These are phyloP conservation scores for Ommatoiulus sabulosus DNA, from an alignment of 2,888 invertebrate genomes.

Conservation along the genomic window DNA sequence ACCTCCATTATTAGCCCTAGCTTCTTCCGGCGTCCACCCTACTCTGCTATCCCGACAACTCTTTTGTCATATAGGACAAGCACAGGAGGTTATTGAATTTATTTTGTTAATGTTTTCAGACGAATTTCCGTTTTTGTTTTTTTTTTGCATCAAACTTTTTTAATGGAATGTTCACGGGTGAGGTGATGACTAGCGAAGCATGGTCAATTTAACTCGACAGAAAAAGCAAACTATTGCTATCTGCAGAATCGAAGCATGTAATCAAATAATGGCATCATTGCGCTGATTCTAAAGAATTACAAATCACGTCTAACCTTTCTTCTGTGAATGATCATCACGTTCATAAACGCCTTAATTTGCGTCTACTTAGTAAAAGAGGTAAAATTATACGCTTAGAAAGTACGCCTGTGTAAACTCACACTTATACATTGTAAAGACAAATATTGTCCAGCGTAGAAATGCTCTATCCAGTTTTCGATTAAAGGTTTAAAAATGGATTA, in stretches of 20 bases:
- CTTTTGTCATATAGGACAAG: neutral
- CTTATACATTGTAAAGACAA: no score
- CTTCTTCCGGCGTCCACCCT: neutral
- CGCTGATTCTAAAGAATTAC: neutral
- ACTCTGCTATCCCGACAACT: neutral
- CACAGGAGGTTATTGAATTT: neutral
- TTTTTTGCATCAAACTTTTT: neutral
- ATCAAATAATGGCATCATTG: neutral
- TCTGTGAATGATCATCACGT: no score
- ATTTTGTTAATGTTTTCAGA: neutral
- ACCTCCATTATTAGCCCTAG: neutral
- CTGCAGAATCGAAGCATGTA: neutral
- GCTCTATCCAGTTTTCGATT: no score
- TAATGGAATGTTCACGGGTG: conserved; percentile 21
- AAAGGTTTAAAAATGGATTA: no score
- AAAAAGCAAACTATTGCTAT: neutral
- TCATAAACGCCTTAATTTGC: no score
- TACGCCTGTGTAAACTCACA: no score
- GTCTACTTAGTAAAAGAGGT: no score
- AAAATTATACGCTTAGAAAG: no score
- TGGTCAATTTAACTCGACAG: conserved; percentile 4
- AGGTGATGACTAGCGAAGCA: neutral
- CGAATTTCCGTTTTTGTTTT: neutral
- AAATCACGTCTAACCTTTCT: no score
- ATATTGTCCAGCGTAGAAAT: no score